Evolutionary conservation across 2,113 vertebrate species (phyloP), one percentile per base, ranked within the genome.

Genomic region (Terrapene triunguis): DNA sequence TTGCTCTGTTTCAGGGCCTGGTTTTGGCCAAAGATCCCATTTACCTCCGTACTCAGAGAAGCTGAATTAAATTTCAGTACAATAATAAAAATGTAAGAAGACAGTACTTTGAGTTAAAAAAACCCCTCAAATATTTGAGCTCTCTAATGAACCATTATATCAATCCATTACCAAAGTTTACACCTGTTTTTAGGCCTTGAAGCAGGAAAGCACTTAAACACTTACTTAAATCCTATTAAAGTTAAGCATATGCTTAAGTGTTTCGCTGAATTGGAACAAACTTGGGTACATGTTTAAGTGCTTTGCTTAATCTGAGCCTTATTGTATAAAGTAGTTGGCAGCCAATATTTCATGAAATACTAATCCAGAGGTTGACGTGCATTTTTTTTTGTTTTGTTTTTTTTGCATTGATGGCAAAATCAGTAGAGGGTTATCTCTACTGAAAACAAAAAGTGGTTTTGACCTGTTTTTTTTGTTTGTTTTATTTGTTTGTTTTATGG

Each of bases 1-100:
- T 95, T 89, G 53, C 84, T 87, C 78, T 92, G 22, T 94, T 95
- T 95, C 87, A 51, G 82, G 78, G 54, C 82, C 82, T 93, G 22
- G 2, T 86, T 96, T 97, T 82, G 27, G 4, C 84, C 87, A 92
- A 87, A 83, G 29, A 32, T 44, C 82, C 79, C 83, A 78, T 62
- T 57, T 87, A 93, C 91, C 85, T 57, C 8, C 35, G 55, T 84
- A 29, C 16, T 94, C 89, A 27, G 42, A 92, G 87, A 82, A 90
- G 35, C 35, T 87, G 65, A 85, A 76, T 53, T 93, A 38, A 53
- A 22, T 78, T 91, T 89, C 13, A 93, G 93, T 48, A 57, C 42
- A 88, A 84, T 47, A 91, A 92, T 84, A 88, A 8, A 69, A 95
- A 92, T 76, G 29, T 86, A 74, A 51, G 42, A 89, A 62, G 48